Evolutionary conservation across 2,888 invertebrate species (phyloP), one percentile per base, ranked within the genome.

Genomic region (Platerodrilus igneus): DNA sequence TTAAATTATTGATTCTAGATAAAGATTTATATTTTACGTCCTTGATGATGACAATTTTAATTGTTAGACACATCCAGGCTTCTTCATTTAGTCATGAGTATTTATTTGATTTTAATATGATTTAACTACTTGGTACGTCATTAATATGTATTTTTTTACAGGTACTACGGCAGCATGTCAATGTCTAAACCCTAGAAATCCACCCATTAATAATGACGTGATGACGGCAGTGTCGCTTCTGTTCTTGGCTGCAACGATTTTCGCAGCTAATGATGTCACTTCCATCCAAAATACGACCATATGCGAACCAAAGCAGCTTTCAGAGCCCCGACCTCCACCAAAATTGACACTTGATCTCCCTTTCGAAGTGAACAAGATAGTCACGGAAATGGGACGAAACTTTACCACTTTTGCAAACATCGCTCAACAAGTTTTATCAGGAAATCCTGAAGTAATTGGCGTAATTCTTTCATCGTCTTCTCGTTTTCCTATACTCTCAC

Each of bases 351-450:
- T 57, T 41, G 56, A 62, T 42, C 43, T 57, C 18, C 47, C 58
- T 3, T 37, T 41, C 22, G 41, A 57, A 22, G 50, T 54, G 14
- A 51, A 53, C 37, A 47, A 55, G 21, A 47, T 60, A 21, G 47
- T 54, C 34, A 38, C 30, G 25, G 51, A 52, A 43, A 45, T 55
- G 26, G 49, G 50, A 19, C 36, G 41, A 16, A 50, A 48, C 32
- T 35, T 34, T 25, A 34, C 45, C 23, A 51, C 51, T 37, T 57
- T 59, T 41, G 56, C 60, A 16, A 40, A 40, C 28, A 48, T 60
- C 16, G 53, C 75, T 4, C 73, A 74, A 6, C 70, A 73, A 36
- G 64, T 75, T 10, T 70, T 74, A 45, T 69, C 73, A 8, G 69
- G 72, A 38, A 68, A 75, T 15, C 64, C 58, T 7, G 58, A 58